These are phyloP conservation scores for Cygnus buccinator DNA, from an alignment of 2,113 vertebrate species.

Conservation along the genomic window DNA sequence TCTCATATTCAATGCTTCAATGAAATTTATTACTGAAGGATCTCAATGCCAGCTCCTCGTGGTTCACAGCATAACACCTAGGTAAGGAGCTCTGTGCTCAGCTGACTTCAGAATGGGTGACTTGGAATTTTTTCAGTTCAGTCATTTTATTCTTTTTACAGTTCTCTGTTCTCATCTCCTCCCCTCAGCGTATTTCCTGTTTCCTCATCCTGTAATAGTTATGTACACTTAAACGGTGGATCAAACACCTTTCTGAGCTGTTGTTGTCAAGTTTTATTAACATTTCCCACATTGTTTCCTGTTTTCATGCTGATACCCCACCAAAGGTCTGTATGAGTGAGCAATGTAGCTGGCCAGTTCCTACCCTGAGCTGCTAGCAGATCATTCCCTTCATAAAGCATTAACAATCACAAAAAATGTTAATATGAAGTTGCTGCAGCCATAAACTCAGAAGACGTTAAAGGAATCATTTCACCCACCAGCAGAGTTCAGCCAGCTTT, in stretches of 20 bases:
- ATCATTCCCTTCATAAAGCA: neutral
- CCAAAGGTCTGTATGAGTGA: neutral
- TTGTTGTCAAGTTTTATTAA: constrained; percentile 66
- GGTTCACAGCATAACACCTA: neutral
- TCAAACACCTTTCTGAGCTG: constrained; percentile 54
- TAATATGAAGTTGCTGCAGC: neutral
- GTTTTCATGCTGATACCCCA: constrained; percentile 20
- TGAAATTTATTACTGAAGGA: neutral
- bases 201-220: constrained; percentile 63
- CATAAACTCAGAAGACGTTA: neutral
- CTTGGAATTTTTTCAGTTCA: constrained; percentile 34
- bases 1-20: neutral
- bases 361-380: neutral
- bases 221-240: constrained; percentile 40
- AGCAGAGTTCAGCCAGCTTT: neutral
- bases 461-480: neutral
- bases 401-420: neutral
- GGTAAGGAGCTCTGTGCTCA: neutral
- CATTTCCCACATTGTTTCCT: constrained; percentile 57
- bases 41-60: neutral
- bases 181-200: constrained; percentile 34
- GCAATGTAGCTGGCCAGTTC: neutral
- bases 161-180: constrained; percentile 41
- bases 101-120: constrained; percentile 4
- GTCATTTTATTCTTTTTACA: constrained; percentile 25